phyloP scores from a whole-genome alignment of 1,140 invertebrate species.

The Aphelenchoides fujianensis region DNA sequence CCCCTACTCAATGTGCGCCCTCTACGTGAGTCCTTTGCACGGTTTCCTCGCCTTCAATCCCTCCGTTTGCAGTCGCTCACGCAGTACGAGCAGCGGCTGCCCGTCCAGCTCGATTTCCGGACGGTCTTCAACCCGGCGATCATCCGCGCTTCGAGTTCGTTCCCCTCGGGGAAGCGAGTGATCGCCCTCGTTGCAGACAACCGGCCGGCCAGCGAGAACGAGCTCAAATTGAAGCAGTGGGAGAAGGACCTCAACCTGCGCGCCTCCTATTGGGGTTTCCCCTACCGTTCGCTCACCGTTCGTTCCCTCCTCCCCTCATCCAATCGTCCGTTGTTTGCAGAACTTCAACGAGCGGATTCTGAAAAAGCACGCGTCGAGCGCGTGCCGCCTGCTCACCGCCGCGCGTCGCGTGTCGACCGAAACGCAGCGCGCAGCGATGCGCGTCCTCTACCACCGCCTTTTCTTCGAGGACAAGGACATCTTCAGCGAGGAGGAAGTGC shows the following conservation, averaged over 20 bases:
- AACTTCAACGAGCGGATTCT: neutral
- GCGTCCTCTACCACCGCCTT: neutral
- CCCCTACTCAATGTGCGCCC: no score
- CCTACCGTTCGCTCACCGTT: neutral
- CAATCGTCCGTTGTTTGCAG: neutral
- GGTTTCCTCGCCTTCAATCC: no score
- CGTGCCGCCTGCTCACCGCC: neutral
- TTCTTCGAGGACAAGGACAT: constrained; percentile 2
- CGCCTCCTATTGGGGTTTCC: neutral
- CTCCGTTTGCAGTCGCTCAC: constrained; percentile 1
- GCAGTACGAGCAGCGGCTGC: constrained; percentile 20
- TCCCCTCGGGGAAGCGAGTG: neutral
- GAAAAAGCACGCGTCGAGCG: neutral
- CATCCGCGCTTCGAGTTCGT: neutral
- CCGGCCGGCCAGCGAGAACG: neutral
- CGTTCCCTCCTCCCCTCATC: neutral
- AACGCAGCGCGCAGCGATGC: neutral
- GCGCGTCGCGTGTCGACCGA: neutral
- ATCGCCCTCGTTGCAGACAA: neutral
- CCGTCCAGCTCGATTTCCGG: constrained; percentile 2
- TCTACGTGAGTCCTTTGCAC: no score
- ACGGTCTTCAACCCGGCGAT: neutral
- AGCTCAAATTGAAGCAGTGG: neutral
- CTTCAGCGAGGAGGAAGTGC: neutral
- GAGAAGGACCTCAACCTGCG: neutral